These are phyloP conservation scores for Chelon auratus DNA, from an alignment of 2,797 vertebrate species.

Conservation along the genomic window DNA sequence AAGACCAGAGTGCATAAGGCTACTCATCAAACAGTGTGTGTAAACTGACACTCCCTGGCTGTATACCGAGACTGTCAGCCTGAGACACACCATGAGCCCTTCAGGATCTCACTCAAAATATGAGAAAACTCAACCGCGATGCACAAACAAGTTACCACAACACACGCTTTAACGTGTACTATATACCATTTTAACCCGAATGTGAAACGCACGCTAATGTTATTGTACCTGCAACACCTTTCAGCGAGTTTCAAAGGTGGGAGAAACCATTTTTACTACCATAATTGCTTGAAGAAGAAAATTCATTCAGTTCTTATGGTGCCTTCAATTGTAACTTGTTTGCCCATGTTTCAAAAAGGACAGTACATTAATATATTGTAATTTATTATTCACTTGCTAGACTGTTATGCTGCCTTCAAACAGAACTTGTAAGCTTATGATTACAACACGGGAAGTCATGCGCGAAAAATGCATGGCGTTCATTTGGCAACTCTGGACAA, in stretches of 20 bases:
- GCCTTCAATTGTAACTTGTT: too few relatives aligned
- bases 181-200: too few relatives aligned
- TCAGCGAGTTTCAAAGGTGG: background rate
- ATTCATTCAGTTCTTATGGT: background rate
- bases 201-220: background rate
- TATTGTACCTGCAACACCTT: background rate
- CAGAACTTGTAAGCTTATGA: too few relatives aligned
- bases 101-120: constrained; percentile 2
- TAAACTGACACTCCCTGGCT: constrained; percentile 17
- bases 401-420: too few relatives aligned
- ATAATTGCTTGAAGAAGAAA: background rate
- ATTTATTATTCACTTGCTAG: too few relatives aligned
- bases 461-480: too few relatives aligned
- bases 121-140: background rate
- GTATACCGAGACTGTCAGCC: constrained; percentile 32
- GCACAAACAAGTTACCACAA: background rate
- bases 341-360: too few relatives aligned
- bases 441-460: too few relatives aligned
- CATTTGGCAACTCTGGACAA: too few relatives aligned
- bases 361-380: too few relatives aligned
- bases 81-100: constrained; percentile 13
- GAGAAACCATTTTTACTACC: background rate
- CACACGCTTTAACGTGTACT: too few relatives aligned
- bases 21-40: constrained; percentile 51
- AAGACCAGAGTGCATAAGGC: constrained; percentile 46